Base-by-base conservation (phyloP, 2,888 invertebrate species). In the Epirrhoe tristata region DNA sequence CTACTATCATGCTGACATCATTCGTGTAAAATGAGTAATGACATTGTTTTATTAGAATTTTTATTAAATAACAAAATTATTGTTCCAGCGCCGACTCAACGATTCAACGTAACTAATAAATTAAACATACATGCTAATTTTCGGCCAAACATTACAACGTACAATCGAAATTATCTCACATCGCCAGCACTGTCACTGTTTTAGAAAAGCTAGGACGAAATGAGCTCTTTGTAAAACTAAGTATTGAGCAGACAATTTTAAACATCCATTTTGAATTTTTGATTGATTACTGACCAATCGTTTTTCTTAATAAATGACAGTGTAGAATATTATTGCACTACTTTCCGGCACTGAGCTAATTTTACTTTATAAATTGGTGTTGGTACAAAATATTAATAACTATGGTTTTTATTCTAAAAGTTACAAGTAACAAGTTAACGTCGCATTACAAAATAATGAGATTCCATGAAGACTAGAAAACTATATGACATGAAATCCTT, bases 401-500 rank as follows among this genome's bases (percentile, higher is more conserved):
- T 83, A 88, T 82, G 77, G 75, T 84, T 83, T 82, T 81, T 81
- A 79, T 76, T 81, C 81, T 87, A 87, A 75, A 79, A 79, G 79
- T 79, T 80, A 81, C 36, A 82, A 83, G 81, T 84, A 80, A 79
- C 82, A 83, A 79, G 81, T 83, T 80, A 84, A 83, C 81, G 82
- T 84, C 82, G 81, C 84, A 88, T 81, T 85, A 85, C 83, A 86
- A 86, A 88, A 87, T 89, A 89, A 93, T 93, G 93, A 92, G 88
- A 91, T 89, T 89, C 83, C 86, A 91, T 93, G 93, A 93, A 89
- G 86, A 89, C 93, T 93, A 93, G 91, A 92, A 86, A 85, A 91
- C 93, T 93, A 93, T 84, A 93, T 93, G 93, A 91, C 88, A 90
- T 91, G 93, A 93, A 92, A 92, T 91, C 86, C 92, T 93, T 91